A percentile compares a stretch with the other conserved stretches of the same genome.
phyloP scores from a whole-genome alignment of 2,888 invertebrate species.

The Microctonus brassicae region DNA sequence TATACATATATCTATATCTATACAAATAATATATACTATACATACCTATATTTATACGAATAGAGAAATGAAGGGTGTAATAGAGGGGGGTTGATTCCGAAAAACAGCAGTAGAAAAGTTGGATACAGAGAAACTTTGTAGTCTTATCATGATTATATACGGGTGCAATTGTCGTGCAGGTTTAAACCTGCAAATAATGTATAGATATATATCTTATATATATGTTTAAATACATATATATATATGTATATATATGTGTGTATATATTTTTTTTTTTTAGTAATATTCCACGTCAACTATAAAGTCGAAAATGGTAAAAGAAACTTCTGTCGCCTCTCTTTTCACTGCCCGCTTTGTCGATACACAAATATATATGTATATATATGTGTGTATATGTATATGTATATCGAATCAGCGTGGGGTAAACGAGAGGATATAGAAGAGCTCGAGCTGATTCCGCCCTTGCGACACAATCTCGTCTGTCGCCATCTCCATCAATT shows the following conservation, averaged over 20 bases:
- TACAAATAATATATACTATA: constrained; percentile 40
- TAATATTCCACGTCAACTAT: neutral
- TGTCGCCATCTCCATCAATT: constrained; percentile 20
- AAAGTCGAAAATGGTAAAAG: neutral
- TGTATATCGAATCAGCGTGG: neutral
- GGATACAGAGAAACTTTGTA: constrained; percentile 28
- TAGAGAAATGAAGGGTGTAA: constrained; percentile 47
- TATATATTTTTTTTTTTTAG: neutral
- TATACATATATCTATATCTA: constrained; percentile 48
- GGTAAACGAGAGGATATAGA: neutral
- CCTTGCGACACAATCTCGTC: constrained; percentile 9
- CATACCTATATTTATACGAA: constrained; percentile 53
- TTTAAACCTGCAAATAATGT: neutral
- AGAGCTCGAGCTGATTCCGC: constrained; percentile 12
- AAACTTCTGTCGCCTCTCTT: neutral
- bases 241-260: no score
- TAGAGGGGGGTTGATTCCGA: constrained; percentile 31
- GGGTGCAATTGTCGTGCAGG: constrained; percentile 22
- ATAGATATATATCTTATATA: no score
- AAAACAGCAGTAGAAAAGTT: constrained; percentile 36
- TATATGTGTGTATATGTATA: neutral
- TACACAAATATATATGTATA: no score
- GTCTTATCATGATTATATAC: constrained; percentile 47
- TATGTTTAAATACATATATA: no score
- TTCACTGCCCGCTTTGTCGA: no score